Conservation (phyloP, 2,888 invertebrate genomes). For the Diaphora mendica region DNA sequence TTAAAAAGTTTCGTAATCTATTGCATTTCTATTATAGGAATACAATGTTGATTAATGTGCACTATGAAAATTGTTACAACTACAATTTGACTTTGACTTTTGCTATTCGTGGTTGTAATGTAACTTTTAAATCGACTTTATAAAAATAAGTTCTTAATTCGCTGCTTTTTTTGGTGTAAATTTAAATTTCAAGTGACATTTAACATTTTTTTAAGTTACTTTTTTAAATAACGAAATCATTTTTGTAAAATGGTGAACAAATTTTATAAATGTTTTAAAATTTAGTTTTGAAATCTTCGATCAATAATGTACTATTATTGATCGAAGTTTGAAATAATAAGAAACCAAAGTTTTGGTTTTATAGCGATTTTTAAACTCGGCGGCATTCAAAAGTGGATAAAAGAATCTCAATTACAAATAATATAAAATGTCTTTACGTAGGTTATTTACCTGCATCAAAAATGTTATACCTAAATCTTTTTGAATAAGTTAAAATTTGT, state of each 20-base stretch:
- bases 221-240: not conserved
- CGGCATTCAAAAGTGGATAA: not conserved
- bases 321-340: too few species aligned
- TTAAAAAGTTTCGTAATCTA: conserved; percentile 4
- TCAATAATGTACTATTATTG: too few species aligned
- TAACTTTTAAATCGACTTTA: not conserved
- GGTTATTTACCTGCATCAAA: not conserved
- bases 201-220: not conserved
- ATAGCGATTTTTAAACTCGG: not conserved
- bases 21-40: conserved; percentile 13
- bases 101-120: not conserved
- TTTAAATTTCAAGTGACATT: not conserved
- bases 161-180: not conserved
- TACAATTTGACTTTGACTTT: conserved; percentile 10
- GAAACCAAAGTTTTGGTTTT: not conserved
- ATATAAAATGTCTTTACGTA: not conserved
- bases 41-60: conserved; percentile 17
- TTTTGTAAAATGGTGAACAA: not conserved
- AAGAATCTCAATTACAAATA: not conserved
- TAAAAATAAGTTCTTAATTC: not conserved
- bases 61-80: conserved; percentile 8
- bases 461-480: not conserved
- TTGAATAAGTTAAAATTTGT: not conserved
- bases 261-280: not conserved
- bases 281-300: too few species aligned